Conservation (phyloP, 92 coral and sea anemone genomes). For the Scolanthus callimorphus region DNA sequence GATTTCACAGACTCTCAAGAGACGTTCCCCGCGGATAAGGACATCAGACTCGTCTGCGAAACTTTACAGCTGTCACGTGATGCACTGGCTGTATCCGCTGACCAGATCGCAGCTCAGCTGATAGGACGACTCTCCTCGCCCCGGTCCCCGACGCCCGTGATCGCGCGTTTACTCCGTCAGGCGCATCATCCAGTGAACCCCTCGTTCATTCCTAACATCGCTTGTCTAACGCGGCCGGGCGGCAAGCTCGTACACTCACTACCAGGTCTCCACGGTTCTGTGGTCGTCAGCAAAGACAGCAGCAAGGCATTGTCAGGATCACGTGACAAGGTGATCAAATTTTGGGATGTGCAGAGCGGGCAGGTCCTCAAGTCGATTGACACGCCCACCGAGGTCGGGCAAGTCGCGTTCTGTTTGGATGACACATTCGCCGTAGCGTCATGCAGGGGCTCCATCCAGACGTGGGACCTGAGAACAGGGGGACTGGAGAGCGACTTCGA, state of each 20-base stretch:
- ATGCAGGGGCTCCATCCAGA: slow-evolving; percentile 62
- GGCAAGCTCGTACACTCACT: slow-evolving; percentile 89
- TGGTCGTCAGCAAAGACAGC: slow-evolving; percentile 65
- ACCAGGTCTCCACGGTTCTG: slow-evolving; percentile 71
- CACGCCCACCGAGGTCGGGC: slow-evolving; percentile 57
- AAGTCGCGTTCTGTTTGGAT: slow-evolving; percentile 61
- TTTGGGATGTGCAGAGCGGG: slow-evolving; percentile 88
- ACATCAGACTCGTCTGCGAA: slow-evolving; percentile 77
- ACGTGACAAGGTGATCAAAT: slow-evolving; percentile 58
- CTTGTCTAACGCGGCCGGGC: slow-evolving; percentile 93
- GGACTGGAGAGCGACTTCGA: slow-evolving; percentile 59
- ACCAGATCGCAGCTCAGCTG: slow-evolving; percentile 91
- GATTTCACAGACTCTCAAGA: slow-evolving; percentile 79
- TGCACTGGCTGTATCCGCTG: slow-evolving; percentile 74
- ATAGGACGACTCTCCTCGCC: slow-evolving; percentile 93
- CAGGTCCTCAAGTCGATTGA: slow-evolving; percentile 59
- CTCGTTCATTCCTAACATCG: slow-evolving; percentile 87
- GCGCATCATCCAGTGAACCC: slow-evolving; percentile 85
- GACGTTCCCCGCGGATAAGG: slow-evolving; percentile 70
- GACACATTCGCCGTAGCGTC: slow-evolving; percentile 81
- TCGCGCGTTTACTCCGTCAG: slow-evolving; percentile 87
- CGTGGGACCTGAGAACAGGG: slow-evolving; percentile 85
- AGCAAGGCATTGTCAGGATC: slow-evolving; percentile 80
- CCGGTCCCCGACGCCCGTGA: slow-evolving; percentile 74
- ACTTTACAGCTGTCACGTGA: slow-evolving; percentile 91